Conservation (phyloP, 2,888 invertebrate species). For the Tipula helvola region DNA sequence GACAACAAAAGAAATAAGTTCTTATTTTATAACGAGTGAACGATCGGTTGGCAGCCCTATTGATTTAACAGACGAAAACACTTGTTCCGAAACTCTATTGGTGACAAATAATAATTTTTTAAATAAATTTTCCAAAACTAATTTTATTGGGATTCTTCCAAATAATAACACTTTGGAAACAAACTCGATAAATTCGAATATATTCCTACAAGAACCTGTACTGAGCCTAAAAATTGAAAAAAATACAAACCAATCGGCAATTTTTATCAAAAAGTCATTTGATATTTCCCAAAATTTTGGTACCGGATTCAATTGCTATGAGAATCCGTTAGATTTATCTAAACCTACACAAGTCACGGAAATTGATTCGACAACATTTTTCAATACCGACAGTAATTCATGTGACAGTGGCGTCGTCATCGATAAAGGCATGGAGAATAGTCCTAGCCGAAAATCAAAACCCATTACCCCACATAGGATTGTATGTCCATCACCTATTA, state of each 20-base stretch:
- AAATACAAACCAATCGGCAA: constrained; percentile 33
- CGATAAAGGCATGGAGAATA: constrained; percentile 18
- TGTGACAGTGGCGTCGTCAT: constrained; percentile 36
- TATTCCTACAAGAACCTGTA: constrained; percentile 35
- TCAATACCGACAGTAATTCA: constrained; percentile 32
- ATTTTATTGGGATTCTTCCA: background rate
- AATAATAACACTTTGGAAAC: background rate
- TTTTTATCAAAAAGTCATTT: constrained; percentile 32
- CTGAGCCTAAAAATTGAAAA: constrained; percentile 34
- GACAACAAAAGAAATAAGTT: background rate
- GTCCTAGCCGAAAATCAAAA: constrained; percentile 25
- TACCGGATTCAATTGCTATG: background rate
- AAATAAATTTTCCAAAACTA: background rate
- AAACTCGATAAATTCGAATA: constrained; percentile 22
- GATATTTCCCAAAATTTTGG: constrained; percentile 19
- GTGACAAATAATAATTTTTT: constrained; percentile 5
- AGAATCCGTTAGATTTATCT: constrained; percentile 9
- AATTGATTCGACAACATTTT: constrained; percentile 12
- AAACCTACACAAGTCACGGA: constrained; percentile 8
- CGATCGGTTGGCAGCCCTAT: background rate
- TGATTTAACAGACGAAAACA: constrained; percentile 4
- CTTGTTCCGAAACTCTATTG: background rate
- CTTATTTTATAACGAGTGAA: background rate
- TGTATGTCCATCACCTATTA: constrained; percentile 34
- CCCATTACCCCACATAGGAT: constrained; percentile 48